phyloP scores from a whole-genome alignment of 1,140 invertebrate species.

The Drosophila miranda region DNA sequence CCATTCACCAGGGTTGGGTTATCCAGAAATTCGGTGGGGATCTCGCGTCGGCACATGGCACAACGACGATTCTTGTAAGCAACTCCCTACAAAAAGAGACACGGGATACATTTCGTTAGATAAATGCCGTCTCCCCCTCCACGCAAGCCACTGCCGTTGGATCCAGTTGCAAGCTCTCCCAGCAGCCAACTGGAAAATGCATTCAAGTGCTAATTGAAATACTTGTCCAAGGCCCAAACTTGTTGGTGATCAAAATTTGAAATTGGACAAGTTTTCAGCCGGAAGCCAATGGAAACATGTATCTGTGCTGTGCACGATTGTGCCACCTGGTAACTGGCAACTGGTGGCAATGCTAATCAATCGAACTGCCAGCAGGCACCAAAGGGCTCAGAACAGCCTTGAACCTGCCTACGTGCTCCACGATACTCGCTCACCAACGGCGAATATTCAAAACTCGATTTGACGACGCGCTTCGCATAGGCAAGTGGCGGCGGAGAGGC shows the following conservation, averaged over 20 bases:
- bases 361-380: conserved; percentile 1
- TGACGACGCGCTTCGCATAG: conserved; percentile 39
- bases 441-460: conserved; percentile 31
- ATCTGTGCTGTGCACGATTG: not conserved
- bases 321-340: conserved; percentile 8
- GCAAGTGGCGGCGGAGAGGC: conserved; percentile 29
- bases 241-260: conserved; percentile 1
- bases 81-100: conserved; percentile 85
- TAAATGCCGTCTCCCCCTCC: too few species aligned
- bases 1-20: conserved; percentile 90
- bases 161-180: conserved; percentile 4
- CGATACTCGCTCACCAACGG: conserved; percentile 22
- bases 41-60: conserved; percentile 92
- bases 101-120: not conserved
- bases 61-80: conserved; percentile 92
- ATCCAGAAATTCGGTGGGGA: conserved; percentile 92
- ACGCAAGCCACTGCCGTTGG: not conserved
- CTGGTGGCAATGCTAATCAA: conserved; percentile 20
- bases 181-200: conserved; percentile 19
- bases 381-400: conserved; percentile 54
- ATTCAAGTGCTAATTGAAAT: conserved; percentile 20
- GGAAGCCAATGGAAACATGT: conserved; percentile 37
- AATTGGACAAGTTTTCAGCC: conserved; percentile 28
- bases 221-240: conserved; percentile 8
- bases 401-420: conserved; percentile 59